Conservation (phyloP, 2,888 invertebrate genomes). For the Drosophila nigritarsus region DNA sequence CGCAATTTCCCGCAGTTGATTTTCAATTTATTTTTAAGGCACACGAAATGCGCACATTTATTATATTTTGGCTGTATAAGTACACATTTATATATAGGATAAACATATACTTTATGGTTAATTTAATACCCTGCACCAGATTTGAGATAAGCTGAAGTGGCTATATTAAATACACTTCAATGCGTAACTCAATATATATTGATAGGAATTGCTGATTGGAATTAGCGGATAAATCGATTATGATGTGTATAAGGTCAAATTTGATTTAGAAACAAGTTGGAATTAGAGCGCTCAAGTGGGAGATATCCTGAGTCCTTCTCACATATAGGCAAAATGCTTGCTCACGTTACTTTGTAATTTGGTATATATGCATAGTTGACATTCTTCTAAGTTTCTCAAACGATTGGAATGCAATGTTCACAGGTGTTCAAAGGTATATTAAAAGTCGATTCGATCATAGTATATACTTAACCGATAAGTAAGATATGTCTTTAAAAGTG, state of each 20-base stretch:
- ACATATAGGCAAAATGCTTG: background rate
- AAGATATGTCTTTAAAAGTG: background rate
- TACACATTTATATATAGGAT: conserved; percentile 4
- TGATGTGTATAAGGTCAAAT: accelerated
- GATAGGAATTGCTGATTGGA: background rate
- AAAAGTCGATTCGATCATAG: background rate
- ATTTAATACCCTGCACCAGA: conserved; percentile 16
- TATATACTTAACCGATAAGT: too few species aligned
- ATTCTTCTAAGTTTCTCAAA: background rate
- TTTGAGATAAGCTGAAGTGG: background rate
- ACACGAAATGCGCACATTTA: conserved; percentile 48
- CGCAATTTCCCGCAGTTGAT: conserved; percentile 50
- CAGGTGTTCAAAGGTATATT: background rate
- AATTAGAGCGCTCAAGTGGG: background rate
- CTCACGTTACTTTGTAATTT: background rate
- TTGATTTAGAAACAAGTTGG: background rate
- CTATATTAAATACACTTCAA: background rate
- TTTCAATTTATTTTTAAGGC: conserved; percentile 72
- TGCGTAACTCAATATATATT: background rate
- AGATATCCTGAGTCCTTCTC: background rate
- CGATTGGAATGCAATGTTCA: accelerated
- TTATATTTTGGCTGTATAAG: conserved; percentile 34
- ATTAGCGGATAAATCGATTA: accelerated
- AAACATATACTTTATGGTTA: conserved; percentile 32
- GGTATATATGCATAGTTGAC: background rate